Evolutionary conservation across 2,888 invertebrate genomes (phyloP).

Genomic region (Neocrepidodera transversa): DNA sequence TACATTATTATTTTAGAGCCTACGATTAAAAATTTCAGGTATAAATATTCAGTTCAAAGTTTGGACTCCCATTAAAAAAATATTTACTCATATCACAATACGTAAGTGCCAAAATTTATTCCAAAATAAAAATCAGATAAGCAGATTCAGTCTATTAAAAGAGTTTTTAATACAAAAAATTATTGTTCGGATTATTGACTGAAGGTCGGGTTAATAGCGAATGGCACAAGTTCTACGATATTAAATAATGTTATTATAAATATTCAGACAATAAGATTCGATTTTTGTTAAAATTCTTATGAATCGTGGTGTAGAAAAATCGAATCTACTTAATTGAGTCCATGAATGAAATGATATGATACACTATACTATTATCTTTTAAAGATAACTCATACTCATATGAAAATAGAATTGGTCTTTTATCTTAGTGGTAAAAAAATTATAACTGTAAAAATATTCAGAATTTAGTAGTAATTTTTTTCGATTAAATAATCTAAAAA

Average conservation of each 20-base stretch:
- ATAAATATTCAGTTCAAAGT: constrained; percentile 55
- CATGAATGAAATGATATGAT: constrained; percentile 38
- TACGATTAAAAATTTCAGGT: constrained; percentile 52
- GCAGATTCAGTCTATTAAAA: constrained; percentile 21
- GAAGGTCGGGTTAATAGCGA: constrained; percentile 35
- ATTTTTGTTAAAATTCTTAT: background rate
- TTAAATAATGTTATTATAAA: constrained; percentile 43
- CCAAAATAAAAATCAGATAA: constrained; percentile 24
- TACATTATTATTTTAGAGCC: constrained; percentile 51
- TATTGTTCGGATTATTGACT: constrained; percentile 14
- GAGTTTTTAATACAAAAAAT: constrained; percentile 17
- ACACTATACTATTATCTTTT: constrained; percentile 51
- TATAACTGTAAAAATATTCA: constrained; percentile 23
- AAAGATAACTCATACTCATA: constrained; percentile 35
- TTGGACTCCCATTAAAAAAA: constrained; percentile 51
- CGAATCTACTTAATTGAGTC: constrained; percentile 31
- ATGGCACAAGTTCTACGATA: constrained; percentile 48
- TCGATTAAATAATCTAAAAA: no score
- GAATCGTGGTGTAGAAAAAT: background rate
- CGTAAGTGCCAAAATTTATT: constrained; percentile 52
- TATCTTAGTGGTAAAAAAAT: constrained; percentile 43
- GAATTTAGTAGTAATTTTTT: no score
- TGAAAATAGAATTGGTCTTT: constrained; percentile 46
- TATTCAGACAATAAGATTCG: constrained; percentile 43
- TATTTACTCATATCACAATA: constrained; percentile 56